Base-by-base conservation (phyloP, 2,113 vertebrate species). In the Dascyllus trimaculatus region DNA sequence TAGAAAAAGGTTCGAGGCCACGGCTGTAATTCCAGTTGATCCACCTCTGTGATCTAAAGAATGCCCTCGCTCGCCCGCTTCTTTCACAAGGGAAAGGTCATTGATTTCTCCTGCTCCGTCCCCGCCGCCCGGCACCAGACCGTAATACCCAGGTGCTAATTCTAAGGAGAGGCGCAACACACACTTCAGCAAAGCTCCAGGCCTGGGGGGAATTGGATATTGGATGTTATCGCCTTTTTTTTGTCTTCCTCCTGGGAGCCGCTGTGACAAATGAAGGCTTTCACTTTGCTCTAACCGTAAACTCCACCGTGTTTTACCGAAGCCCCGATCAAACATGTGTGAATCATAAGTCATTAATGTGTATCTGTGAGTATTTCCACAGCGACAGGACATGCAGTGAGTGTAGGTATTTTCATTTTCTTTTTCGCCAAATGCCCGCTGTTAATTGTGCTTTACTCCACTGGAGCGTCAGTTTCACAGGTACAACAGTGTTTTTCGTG, bases 131-230 rank as follows among this genome's bases (percentile, higher is more conserved):
- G 46, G 52, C 52, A 35, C 40, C 15, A 2, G 45, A 43, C 61
- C 64, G 56, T 29, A 83, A 85, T 61, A 78, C 35, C 62, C 13
- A 0, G 19, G 0, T 40, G 65, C 78, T 61, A 87, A 81, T 77
- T 85, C 71, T 78, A 61, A 64, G 29, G 21, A 64, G 58, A 62
- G n/a, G 35, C 49, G 43, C 58, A n/a, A 71, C 62, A 78, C 75
- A 76, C 45, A 65, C 45, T 38, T 65, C 49, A 54, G 69, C 52
- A 64, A 81, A 81, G 58, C 88, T 68, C 9, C 46, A 3, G 32
- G 70, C 74, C 76, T 21, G 10, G 61, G 76, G 78, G 79, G 81
- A 86, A 88, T 81, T 86, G 52, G 82, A 88, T 74, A 67, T 76
- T 86, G 83, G 80, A 88, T 86, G 87, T 79, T 84, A 84, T 86